A percentile compares a stretch with the other conserved stretches of the same genome.
phyloP scores from a whole-genome alignment of 2,888 invertebrate species.

The Tridacna crocea region DNA sequence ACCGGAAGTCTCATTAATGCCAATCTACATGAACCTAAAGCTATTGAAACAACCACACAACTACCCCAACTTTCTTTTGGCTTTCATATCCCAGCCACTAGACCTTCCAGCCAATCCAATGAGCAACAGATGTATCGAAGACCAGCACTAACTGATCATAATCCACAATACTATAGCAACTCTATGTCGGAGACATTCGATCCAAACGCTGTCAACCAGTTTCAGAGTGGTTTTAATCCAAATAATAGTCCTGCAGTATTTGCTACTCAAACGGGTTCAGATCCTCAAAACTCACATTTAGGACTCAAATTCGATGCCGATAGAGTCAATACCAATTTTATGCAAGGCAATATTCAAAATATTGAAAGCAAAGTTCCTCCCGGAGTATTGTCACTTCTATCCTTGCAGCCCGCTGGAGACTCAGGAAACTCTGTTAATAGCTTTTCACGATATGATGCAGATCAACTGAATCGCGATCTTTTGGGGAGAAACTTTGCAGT shows the following conservation, averaged over 20 bases:
- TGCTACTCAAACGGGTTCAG: constrained; percentile 51
- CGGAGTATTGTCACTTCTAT: background rate
- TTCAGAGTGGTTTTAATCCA: constrained; percentile 56
- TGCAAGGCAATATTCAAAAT: constrained; percentile 7
- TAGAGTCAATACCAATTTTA: constrained; percentile 34
- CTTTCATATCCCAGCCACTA: background rate
- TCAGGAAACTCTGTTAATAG: background rate
- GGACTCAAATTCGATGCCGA: constrained; percentile 35
- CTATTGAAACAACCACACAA: background rate
- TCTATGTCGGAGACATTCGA: constrained; percentile 49
- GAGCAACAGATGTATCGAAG: no score
- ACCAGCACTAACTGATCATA: background rate
- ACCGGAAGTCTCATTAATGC: constrained; percentile 11
- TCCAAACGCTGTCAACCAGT: constrained; percentile 63
- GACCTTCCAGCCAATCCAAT: background rate
- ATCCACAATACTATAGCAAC: constrained; percentile 15
- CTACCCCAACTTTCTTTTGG: background rate
- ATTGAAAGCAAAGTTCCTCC: background rate
- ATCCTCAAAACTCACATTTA: constrained; percentile 11
- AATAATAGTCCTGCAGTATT: constrained; percentile 28
- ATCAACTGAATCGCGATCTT: constrained; percentile 36
- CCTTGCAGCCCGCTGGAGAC: no score
- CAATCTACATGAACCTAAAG: background rate
- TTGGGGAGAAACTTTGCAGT: constrained; percentile 18
- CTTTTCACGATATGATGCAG: constrained; percentile 19